phyloP scores from a whole-genome alignment of 1,140 invertebrate genomes.

The Pogonomyrmex californicus region DNA sequence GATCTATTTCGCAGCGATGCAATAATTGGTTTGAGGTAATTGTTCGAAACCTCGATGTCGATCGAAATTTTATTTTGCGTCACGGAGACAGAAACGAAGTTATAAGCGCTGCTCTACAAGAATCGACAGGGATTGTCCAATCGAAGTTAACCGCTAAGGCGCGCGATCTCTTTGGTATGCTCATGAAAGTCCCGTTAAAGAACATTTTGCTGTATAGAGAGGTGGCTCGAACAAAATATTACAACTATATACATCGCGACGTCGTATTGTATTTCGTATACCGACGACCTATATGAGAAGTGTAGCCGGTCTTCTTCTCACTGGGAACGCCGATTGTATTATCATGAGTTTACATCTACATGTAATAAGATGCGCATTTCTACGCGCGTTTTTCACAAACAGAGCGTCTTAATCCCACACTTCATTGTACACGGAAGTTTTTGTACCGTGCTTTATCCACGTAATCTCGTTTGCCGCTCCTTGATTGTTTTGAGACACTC shows the following conservation, averaged over 20 bases:
- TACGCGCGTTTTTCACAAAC: conserved; percentile 13
- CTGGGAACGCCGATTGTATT: conserved; percentile 10
- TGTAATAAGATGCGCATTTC: conserved; percentile 16
- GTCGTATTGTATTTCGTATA: conserved; percentile 4
- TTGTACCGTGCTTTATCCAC: background rate
- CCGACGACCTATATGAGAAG: conserved; percentile 29
- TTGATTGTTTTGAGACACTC: conserved; percentile 3
- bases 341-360: conserved; percentile 22
- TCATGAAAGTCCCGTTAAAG: conserved; percentile 57
- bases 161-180: conserved; percentile 56
- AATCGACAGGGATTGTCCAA: conserved; percentile 42
- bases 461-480: background rate
- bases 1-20: background rate
- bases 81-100: background rate
- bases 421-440: background rate
- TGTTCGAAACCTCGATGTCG: background rate
- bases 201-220: conserved; percentile 41
- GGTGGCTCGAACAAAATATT: conserved; percentile 23
- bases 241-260: conserved; percentile 39
- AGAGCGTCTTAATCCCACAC: background rate
- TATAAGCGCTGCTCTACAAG: conserved; percentile 15
- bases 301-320: background rate
- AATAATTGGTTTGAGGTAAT: conserved; percentile 29
- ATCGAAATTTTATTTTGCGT: background rate
- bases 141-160: conserved; percentile 35